Conservation (phyloP, 2,113 vertebrate species). For the Leucosticte australis region DNA sequence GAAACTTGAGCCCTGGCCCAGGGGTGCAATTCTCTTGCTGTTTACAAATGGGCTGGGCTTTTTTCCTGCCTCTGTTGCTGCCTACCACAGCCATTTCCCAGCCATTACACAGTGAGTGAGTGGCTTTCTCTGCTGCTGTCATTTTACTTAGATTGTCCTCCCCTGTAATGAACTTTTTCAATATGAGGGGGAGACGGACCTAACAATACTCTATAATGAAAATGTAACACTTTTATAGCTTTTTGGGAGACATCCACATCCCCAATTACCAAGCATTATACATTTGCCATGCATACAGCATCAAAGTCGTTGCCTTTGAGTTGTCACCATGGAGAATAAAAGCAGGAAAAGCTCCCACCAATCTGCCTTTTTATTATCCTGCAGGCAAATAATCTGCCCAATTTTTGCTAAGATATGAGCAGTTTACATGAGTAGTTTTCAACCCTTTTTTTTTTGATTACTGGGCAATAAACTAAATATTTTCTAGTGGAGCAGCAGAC, state of each 20-base stretch:
- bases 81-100: neutral
- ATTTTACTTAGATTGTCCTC: neutral
- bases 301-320: neutral
- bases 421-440: neutral
- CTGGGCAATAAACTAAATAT: neutral
- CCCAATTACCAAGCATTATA: neutral
- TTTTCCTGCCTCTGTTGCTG: neutral
- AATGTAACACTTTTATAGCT: neutral
- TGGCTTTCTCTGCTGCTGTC: neutral
- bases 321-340: conserved; percentile 50
- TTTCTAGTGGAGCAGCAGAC: neutral
- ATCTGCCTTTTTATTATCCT: conserved; percentile 32
- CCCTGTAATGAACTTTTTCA: neutral
- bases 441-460: neutral
- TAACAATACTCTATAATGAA: neutral
- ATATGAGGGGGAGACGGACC: neutral
- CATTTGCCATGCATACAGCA: neutral
- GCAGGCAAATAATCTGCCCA: neutral
- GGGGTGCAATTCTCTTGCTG: neutral
- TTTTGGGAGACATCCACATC: neutral
- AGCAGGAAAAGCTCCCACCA: conserved; percentile 33
- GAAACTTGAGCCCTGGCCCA: neutral
- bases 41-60: neutral
- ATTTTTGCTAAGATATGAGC: neutral
- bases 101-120: neutral